A percentile compares a stretch with the other conserved stretches of the same genome.
phyloP scores from a whole-genome alignment of 2,113 vertebrate genomes.

The Ailuropoda melanoleuca region DNA sequence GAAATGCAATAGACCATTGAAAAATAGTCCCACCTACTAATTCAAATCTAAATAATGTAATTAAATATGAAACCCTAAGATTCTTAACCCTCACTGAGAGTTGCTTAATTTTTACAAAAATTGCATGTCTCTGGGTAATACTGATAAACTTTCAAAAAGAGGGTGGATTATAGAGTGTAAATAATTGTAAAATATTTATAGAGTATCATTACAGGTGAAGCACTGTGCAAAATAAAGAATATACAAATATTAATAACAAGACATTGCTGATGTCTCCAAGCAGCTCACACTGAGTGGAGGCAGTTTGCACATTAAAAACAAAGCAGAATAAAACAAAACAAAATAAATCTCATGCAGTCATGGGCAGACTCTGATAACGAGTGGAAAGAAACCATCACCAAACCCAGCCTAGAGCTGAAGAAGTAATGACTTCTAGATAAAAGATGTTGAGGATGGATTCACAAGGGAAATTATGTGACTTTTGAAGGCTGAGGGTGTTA shows the following conservation, averaged over 20 bases:
- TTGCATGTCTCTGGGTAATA: background rate
- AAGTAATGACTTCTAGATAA: background rate
- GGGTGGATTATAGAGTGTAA: background rate
- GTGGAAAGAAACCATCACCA: background rate
- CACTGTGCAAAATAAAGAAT: background rate
- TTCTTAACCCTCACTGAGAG: background rate
- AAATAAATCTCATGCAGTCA: background rate
- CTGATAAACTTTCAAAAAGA: background rate
- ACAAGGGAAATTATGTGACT: background rate
- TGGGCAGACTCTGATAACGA: background rate
- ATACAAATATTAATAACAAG: background rate
- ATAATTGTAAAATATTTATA: background rate
- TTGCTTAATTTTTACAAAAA: background rate
- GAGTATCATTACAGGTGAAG: background rate
- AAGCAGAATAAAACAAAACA: background rate
- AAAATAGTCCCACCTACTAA: background rate
- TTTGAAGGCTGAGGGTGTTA: background rate
- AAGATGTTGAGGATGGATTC: background rate
- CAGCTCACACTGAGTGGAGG: background rate
- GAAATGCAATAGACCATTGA: background rate
- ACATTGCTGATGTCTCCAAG: background rate
- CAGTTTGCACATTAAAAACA: background rate
- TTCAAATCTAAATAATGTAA: slow-evolving; percentile 14
- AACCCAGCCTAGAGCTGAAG: too few relatives aligned
- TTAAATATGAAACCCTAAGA: background rate